Evolutionary conservation across 2,113 vertebrate species (phyloP).

Genomic region (Thunnus maccoyii): DNA sequence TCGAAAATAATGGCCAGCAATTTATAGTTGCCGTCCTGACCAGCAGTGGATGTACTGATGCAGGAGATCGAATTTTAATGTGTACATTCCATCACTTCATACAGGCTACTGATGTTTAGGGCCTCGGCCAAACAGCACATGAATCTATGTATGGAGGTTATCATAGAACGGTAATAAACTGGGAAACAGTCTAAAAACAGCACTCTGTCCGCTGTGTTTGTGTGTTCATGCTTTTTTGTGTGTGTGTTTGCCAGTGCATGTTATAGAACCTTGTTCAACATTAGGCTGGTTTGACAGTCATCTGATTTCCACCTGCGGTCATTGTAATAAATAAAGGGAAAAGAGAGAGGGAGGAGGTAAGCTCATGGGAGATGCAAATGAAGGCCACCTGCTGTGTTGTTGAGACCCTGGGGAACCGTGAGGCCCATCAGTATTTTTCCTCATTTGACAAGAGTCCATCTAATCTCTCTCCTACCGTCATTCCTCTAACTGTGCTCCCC

Average conservation of each 20-base stretch:
- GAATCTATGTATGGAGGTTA: constrained; percentile 73
- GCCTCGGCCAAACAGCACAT: constrained; percentile 63
- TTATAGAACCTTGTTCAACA: constrained; percentile 28
- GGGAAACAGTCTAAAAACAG: constrained; percentile 40
- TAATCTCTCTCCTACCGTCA: constrained; percentile 33
- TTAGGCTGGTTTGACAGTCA: constrained; percentile 51
- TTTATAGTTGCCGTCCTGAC: constrained; percentile 78
- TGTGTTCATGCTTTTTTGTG: constrained; percentile 12
- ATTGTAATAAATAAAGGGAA: constrained; percentile 57
- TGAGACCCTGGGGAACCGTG: constrained; percentile 43
- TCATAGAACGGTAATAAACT: constrained; percentile 61
- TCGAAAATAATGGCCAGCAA: constrained; percentile 83
- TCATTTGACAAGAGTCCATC: constrained; percentile 61
- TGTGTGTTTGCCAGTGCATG: constrained; percentile 6
- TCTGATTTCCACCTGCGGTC: constrained; percentile 61
- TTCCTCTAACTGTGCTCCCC: constrained; percentile 43
- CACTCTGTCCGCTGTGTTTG: constrained; percentile 3
- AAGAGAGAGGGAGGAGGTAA: constrained; percentile 16
- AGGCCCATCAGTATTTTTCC: constrained; percentile 49
- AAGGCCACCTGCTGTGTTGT: constrained; percentile 60
- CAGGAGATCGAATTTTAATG: constrained; percentile 83
- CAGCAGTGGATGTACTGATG: constrained; percentile 77
- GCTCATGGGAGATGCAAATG: constrained; percentile 71
- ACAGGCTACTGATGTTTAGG: constrained; percentile 72
- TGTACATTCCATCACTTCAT: constrained; percentile 76